Conservation (phyloP, 2,113 vertebrate genomes). For the Cygnus buccinator region DNA sequence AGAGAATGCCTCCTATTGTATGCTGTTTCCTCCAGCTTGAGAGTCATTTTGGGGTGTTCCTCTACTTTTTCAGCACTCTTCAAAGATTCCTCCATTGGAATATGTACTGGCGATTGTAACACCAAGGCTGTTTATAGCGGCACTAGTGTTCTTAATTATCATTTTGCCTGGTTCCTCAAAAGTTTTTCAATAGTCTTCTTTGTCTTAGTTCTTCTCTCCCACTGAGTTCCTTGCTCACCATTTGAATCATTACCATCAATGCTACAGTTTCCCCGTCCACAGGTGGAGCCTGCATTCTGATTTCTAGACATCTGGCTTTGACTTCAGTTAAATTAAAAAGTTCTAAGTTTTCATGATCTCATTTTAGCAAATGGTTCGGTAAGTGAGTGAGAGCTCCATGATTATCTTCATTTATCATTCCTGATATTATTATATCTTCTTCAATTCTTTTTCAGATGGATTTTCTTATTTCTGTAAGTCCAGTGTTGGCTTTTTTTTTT, state of each 20-base stretch:
- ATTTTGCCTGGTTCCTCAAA: not conserved
- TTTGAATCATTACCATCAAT: not conserved
- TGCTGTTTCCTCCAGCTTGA: not conserved
- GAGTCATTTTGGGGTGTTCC: not conserved
- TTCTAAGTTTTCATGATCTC: not conserved
- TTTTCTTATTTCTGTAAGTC: not conserved
- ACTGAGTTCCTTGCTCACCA: fast-evolving
- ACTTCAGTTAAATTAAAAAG: not conserved
- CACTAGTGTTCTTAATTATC: not conserved
- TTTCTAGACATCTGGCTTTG: not conserved
- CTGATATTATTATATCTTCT: not conserved
- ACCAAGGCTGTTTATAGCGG: not conserved
- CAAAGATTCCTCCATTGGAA: not conserved
- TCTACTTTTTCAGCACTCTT: not conserved
- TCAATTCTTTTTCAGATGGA: not conserved
- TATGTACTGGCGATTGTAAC: not conserved
- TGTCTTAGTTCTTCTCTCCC: not conserved
- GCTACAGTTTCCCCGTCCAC: not conserved
- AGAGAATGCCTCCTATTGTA: not conserved
- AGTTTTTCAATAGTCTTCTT: not conserved
- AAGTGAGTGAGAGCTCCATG: fast-evolving
- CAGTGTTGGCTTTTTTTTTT: not conserved
- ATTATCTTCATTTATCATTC: not conserved
- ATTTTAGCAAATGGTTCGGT: not conserved
- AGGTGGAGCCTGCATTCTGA: not conserved